Evolutionary conservation across 1,140 invertebrate species (phyloP).

Genomic region (Battus philenor): DNA sequence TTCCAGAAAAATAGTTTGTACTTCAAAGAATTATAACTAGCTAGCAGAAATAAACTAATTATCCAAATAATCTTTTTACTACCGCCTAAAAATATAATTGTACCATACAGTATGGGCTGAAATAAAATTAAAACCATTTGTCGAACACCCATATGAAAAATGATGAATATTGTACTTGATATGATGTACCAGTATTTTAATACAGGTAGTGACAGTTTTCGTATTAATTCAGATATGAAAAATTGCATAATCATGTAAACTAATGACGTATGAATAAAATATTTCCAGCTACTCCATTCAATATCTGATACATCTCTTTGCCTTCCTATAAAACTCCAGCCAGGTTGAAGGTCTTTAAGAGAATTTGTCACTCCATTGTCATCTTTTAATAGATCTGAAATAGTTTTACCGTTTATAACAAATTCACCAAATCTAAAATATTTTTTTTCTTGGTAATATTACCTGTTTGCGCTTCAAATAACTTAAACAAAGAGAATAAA

Average conservation of each 20-base stretch:
- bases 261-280: constrained; percentile 50
- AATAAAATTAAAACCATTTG: constrained; percentile 46
- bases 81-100: constrained; percentile 43
- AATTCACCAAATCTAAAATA: too few species aligned
- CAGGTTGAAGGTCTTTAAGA: constrained; percentile 48
- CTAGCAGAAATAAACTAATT: constrained; percentile 43
- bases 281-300: constrained; percentile 72
- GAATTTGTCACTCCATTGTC: constrained; percentile 24
- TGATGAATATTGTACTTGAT: constrained; percentile 54
- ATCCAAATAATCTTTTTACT: constrained; percentile 57
- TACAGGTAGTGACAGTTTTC: constrained; percentile 25
- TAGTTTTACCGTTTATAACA: too few species aligned
- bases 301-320: constrained; percentile 66
- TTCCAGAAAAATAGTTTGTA: constrained; percentile 59
- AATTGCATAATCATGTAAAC: constrained; percentile 54
- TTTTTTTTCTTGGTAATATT: too few species aligned
- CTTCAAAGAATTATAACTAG: constrained; percentile 61
- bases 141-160: constrained; percentile 44
- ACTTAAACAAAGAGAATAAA: constrained; percentile 51
- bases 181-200: constrained; percentile 63
- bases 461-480: constrained; percentile 54
- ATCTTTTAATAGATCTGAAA: constrained; percentile 47
- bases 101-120: constrained; percentile 57
- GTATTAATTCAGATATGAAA: constrained; percentile 52
- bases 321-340: constrained; percentile 53